Conservation (phyloP, 2,797 vertebrate species). For the Pachyuromys duprasi region DNA sequence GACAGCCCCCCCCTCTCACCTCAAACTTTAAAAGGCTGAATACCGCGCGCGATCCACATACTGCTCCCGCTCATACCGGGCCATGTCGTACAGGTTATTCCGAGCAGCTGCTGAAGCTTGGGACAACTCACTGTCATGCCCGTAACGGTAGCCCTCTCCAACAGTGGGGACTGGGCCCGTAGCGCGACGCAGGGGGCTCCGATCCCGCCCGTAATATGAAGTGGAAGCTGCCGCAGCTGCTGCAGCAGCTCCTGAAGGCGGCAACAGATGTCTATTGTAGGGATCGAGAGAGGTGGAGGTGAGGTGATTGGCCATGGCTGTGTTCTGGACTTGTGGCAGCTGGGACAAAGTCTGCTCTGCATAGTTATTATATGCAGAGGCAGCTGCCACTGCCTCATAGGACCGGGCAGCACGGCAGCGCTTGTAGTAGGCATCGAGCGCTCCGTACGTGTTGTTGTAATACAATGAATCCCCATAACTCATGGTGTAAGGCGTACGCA, state of each 20-base stretch:
- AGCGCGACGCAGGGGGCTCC: constrained; percentile 91
- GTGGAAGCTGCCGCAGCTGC: constrained; percentile 87
- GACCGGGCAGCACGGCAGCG: constrained; percentile 84
- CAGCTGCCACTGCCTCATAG: constrained; percentile 84
- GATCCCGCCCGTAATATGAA: constrained; percentile 92
- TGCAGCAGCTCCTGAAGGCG: constrained; percentile 86
- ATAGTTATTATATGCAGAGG: constrained; percentile 84
- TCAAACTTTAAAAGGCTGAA: constrained; percentile 88
- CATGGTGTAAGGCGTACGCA: constrained; percentile 87
- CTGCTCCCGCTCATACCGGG: constrained; percentile 90
- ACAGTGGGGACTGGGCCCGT: constrained; percentile 86
- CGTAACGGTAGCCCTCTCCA: constrained; percentile 89
- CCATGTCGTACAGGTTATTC: constrained; percentile 90
- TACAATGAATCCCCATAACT: constrained; percentile 88
- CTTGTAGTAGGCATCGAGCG: constrained; percentile 86
- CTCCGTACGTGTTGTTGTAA: constrained; percentile 89
- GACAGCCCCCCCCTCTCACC: constrained; percentile 84
- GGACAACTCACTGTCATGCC: constrained; percentile 89
- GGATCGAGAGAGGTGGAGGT: constrained; percentile 89
- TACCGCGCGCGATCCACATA: constrained; percentile 91
- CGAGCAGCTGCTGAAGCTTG: constrained; percentile 90
- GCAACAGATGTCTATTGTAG: constrained; percentile 89
- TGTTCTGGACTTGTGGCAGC: constrained; percentile 84
- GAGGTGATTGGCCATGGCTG: constrained; percentile 87
- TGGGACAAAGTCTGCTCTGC: constrained; percentile 85